phyloP scores from a whole-genome alignment of 2,113 vertebrate species.

The Cyanoramphus novaezelandiae region DNA sequence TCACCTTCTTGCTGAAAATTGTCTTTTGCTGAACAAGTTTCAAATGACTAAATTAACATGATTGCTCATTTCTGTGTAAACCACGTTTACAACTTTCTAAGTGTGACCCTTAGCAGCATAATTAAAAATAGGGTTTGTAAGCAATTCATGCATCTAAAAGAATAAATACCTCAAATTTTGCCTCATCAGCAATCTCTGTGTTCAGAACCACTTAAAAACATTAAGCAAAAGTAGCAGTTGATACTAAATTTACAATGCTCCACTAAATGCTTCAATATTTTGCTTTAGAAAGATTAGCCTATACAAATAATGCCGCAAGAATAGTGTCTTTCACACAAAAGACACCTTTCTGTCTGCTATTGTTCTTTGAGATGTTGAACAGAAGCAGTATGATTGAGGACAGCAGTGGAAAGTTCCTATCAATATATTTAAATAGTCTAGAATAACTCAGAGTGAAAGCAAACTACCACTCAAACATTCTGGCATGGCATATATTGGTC shows the following conservation, averaged over 20 bases:
- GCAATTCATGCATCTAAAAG: constrained; percentile 11
- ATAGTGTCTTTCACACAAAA: neutral
- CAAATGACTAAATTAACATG: constrained; percentile 11
- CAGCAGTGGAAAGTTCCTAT: neutral
- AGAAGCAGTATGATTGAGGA: neutral
- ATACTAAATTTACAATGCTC: neutral
- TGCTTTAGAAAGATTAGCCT: constrained; percentile 12
- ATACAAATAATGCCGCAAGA: constrained; percentile 19
- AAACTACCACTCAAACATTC: neutral
- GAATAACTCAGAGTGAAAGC: neutral
- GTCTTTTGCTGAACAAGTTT: neutral
- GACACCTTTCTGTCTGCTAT: neutral
- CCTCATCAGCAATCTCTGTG: neutral
- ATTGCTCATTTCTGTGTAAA: constrained; percentile 35
- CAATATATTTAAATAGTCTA: neutral
- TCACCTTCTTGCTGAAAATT: neutral
- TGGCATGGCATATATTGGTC: neutral
- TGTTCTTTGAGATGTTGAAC: neutral
- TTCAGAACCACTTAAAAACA: neutral
- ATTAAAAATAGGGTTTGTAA: constrained; percentile 36
- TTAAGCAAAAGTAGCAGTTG: neutral
- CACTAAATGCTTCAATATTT: neutral
- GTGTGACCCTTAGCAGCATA: neutral
- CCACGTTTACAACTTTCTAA: neutral
- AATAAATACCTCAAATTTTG: constrained; percentile 12